A percentile compares a stretch with the other conserved stretches of the same genome.
Evolutionary conservation across 1,140 invertebrate genomes (phyloP).

Genomic region (Odontomachus brunneus): DNA sequence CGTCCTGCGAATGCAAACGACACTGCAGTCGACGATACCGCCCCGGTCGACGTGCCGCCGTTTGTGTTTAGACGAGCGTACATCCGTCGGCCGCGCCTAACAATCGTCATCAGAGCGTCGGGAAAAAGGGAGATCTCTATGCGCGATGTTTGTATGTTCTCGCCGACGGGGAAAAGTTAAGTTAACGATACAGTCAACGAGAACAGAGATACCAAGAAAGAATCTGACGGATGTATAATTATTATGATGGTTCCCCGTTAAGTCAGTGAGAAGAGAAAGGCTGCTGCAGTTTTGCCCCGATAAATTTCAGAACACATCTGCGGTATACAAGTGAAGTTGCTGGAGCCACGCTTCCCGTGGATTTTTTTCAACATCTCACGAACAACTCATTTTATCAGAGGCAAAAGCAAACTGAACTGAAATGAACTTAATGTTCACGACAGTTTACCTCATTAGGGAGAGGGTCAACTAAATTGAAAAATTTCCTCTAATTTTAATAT

Average conservation of each 20-base stretch:
- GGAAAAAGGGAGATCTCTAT: constrained; percentile 1
- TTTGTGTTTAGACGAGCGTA: constrained; percentile 24
- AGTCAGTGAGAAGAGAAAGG: too few species aligned
- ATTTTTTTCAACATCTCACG: too few species aligned
- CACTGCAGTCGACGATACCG: not conserved
- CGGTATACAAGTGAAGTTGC: too few species aligned
- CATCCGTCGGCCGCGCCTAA: not conserved
- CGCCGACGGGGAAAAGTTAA: not conserved
- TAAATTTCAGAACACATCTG: too few species aligned
- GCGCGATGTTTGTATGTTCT: not conserved
- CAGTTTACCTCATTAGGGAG: too few species aligned
- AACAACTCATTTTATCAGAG: too few species aligned
- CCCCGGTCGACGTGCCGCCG: not conserved
- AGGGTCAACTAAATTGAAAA: too few species aligned
- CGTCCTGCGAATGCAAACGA: constrained; percentile 80
- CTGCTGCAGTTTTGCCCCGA: too few species aligned
- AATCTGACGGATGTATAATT: not conserved
- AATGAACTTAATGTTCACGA: too few species aligned
- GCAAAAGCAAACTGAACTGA: too few species aligned
- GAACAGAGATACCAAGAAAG: not conserved
- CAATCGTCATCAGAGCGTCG: not conserved
- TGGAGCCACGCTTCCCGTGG: too few species aligned
- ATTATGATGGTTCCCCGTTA: not conserved
- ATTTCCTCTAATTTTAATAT: too few species aligned
- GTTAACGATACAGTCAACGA: not conserved